A percentile compares a stretch with the other conserved stretches of the same genome.
Evolutionary conservation across 2,888 invertebrate genomes (phyloP).

Genomic region (Leptothorax acervorum): DNA sequence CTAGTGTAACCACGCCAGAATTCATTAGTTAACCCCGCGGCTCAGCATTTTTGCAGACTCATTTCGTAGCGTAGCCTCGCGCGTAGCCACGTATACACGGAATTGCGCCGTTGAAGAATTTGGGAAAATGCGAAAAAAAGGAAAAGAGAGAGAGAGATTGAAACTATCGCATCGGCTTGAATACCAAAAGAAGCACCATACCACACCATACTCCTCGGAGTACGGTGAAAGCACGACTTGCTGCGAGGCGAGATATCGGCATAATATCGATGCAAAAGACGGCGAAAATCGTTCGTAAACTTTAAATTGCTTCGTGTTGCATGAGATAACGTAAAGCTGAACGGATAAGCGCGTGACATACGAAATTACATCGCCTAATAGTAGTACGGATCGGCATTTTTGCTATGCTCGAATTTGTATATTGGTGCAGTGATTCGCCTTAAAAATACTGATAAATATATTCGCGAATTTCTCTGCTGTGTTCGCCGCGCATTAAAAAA

Average conservation of each 20-base stretch:
- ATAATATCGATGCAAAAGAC: slow-evolving; percentile 13
- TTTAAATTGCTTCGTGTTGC: slow-evolving; percentile 11
- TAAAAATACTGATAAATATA: not conserved
- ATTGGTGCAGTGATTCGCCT: too few relatives aligned
- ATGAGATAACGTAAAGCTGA: slow-evolving; percentile 1
- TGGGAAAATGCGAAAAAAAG: slow-evolving; percentile 21
- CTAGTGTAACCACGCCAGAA: slow-evolving; percentile 69
- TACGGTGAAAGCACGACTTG: not conserved
- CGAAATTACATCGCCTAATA: slow-evolving; percentile 4
- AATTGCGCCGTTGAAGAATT: slow-evolving; percentile 70
- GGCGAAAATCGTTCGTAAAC: slow-evolving; percentile 23
- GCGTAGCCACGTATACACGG: slow-evolving; percentile 10
- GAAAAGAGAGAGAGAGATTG: not conserved
- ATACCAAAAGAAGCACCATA: not conserved
- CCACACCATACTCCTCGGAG: not conserved
- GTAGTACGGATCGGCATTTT: not conserved
- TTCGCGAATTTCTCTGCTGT: not conserved
- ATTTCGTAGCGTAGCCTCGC: slow-evolving; percentile 55
- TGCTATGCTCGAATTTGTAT: not conserved
- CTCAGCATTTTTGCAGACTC: slow-evolving; percentile 65
- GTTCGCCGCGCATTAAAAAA: not conserved
- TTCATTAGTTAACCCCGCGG: slow-evolving; percentile 74
- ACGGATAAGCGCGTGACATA: slow-evolving; percentile 15
- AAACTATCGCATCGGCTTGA: not conserved
- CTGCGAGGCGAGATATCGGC: slow-evolving; percentile 20